Evolutionary conservation across 2,797 vertebrate genomes (phyloP).

Genomic region (Diceros bicornis): DNA sequence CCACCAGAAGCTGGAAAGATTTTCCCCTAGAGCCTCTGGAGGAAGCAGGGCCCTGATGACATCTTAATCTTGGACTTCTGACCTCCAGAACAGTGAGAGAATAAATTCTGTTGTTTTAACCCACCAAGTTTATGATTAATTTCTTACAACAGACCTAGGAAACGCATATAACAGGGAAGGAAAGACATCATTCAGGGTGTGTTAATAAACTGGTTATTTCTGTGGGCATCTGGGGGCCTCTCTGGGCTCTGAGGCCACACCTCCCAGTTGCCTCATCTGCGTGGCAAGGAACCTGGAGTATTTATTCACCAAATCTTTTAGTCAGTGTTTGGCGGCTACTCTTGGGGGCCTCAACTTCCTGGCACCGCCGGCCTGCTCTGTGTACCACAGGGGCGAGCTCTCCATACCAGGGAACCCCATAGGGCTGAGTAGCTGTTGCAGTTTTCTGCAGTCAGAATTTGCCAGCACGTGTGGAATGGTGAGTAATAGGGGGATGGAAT

Average conservation of each 20-base stretch:
- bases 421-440: background rate
- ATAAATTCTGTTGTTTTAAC: background rate
- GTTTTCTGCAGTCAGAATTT: background rate
- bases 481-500: background rate
- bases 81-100: background rate
- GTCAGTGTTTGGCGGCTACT: background rate
- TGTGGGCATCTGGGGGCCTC: background rate
- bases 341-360: background rate
- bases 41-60: background rate
- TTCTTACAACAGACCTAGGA: background rate
- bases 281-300: background rate
- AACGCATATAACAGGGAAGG: background rate
- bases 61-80: background rate
- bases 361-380: background rate
- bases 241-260: background rate
- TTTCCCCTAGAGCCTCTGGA: background rate
- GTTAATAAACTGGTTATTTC: background rate
- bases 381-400: accelerated
- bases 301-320: background rate
- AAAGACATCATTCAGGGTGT: background rate
- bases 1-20: background rate
- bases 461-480: background rate
- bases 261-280: background rate
- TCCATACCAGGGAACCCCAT: background rate
- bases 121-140: background rate